Evolutionary conservation across 1,140 invertebrate genomes (phyloP).

Genomic region (Polypedilum pembai): DNA sequence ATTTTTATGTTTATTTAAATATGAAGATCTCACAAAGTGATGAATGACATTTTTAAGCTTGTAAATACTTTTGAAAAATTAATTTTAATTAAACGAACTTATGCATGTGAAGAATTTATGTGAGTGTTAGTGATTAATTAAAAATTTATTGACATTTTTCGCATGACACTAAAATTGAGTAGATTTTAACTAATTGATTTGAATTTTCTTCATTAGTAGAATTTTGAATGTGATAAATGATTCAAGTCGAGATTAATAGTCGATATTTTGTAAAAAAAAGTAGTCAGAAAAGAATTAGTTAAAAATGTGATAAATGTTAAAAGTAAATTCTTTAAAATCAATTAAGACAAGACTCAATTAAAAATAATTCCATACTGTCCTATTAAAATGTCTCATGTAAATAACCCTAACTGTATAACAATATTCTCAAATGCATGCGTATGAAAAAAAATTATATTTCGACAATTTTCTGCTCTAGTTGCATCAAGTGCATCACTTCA

Average conservation of each 20-base stretch:
- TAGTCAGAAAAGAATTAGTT: not conserved
- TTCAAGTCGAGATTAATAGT: too few relatives aligned
- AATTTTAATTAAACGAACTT: not conserved
- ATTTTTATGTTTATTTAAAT: not conserved
- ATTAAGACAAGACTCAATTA: too few relatives aligned
- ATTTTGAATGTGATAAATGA: not conserved
- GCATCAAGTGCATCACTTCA: not conserved
- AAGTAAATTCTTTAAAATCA: too few relatives aligned
- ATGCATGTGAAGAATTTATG: not conserved
- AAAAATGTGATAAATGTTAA: not conserved
- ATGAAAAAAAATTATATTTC: not conserved
- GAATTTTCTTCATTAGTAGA: not conserved
- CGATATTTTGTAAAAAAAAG: not conserved
- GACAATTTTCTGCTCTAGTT: not conserved
- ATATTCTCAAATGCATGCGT: not conserved
- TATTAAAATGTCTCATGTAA: too few relatives aligned
- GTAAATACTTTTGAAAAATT: not conserved
- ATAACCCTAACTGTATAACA: too few relatives aligned
- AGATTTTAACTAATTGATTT: too few relatives aligned
- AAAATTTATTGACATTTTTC: not conserved
- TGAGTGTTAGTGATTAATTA: slow-evolving; percentile 2
- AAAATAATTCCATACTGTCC: too few relatives aligned
- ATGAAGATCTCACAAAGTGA: not conserved
- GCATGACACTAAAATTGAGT: too few relatives aligned
- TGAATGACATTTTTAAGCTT: slow-evolving; percentile 6